Conservation (phyloP, 2,113 vertebrate species). For the Theropithecus gelada region DNA sequence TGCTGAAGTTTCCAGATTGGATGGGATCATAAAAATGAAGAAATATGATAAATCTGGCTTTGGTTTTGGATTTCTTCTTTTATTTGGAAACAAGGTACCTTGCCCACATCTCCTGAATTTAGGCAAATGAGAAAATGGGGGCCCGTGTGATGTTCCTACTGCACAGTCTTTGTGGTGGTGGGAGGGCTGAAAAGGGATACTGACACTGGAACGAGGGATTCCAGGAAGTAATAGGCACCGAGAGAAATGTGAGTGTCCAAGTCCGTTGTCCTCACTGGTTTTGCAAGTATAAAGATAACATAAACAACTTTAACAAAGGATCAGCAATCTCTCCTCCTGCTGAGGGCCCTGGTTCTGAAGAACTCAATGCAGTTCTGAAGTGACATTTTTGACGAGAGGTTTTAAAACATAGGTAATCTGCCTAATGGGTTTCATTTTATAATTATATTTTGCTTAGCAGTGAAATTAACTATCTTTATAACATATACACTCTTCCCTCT, state of each 20-base stretch:
- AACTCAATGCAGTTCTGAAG: not conserved
- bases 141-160: not conserved
- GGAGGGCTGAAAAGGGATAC: not conserved
- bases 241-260: not conserved
- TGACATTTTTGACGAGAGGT: not conserved
- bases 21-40: not conserved
- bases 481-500: not conserved
- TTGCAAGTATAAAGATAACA: not conserved
- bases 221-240: not conserved
- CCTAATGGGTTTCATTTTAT: not conserved
- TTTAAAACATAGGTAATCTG: conserved; percentile 8
- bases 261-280: not conserved
- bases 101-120: not conserved
- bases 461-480: not conserved
- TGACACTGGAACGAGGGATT: not conserved
- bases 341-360: not conserved
- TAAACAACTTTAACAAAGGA: not conserved
- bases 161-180: not conserved
- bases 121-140: not conserved
- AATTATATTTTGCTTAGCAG: not conserved
- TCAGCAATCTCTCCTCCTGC: not conserved
- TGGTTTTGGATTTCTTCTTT: not conserved
- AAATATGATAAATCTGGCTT: not conserved
- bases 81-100: not conserved
- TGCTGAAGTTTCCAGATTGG: not conserved